Percentiles rank a stretch among this genome's conserved stretches.
These are phyloP conservation scores for Leptobrachium ailaonicum DNA, from an alignment of 2,113 vertebrate genomes.

Conservation along the genomic window DNA sequence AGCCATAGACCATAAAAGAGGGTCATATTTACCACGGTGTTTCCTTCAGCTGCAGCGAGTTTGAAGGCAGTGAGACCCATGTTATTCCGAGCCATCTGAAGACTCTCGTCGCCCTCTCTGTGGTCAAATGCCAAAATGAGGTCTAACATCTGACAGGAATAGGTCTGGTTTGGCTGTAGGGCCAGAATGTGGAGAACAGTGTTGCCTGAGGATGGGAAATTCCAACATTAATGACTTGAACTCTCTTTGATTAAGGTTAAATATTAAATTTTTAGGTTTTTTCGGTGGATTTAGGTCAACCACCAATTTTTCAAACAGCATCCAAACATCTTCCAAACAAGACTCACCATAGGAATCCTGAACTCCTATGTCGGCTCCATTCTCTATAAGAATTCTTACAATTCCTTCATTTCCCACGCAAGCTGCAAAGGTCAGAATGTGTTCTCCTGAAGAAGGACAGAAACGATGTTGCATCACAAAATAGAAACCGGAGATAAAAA, in stretches of 20 bases:
- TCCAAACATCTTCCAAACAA: background rate
- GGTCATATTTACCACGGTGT: constrained; percentile 76
- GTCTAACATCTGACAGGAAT: constrained; percentile 84
- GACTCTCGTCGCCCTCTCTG: constrained; percentile 65
- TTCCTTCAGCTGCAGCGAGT: constrained; percentile 89
- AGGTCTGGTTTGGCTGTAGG: constrained; percentile 83
- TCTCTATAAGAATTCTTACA: constrained; percentile 81
- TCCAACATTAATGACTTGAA: background rate
- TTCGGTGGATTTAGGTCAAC: no score
- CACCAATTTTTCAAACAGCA: no score
- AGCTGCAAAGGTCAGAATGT: constrained; percentile 88
- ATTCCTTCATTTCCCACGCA: constrained; percentile 87
- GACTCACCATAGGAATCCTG: constrained; percentile 86
- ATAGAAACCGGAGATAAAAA: no score
- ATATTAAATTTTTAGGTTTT: no score
- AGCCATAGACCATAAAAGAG: no score
- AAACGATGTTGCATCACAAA: no score
- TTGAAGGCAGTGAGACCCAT: constrained; percentile 89
- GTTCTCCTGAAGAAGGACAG: constrained; percentile 76
- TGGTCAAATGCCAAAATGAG: constrained; percentile 78
- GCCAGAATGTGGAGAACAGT: constrained; percentile 87
- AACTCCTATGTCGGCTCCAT: constrained; percentile 85
- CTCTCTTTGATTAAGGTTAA: background rate
- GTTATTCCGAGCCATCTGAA: constrained; percentile 81
- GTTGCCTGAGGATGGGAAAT: constrained; percentile 74